Evolutionary conservation across 2,888 invertebrate species (phyloP).

Genomic region (Apodemia mormo): DNA sequence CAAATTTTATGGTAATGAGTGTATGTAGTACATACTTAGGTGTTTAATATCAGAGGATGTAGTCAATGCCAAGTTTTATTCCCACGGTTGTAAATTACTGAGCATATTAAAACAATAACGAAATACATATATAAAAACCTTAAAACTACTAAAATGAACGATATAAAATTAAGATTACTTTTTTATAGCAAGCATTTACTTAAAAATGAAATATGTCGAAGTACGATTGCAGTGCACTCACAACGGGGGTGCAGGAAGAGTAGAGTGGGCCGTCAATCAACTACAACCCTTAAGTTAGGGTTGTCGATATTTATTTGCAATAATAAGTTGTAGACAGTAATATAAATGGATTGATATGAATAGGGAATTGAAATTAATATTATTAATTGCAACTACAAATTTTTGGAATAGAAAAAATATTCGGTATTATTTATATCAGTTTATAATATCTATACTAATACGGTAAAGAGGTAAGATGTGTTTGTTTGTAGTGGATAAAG

Average conservation of each 20-base stretch:
- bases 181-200: neutral
- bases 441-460: too few relatives aligned
- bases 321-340: too few relatives aligned
- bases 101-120: neutral
- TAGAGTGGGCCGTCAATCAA: constrained; percentile 10
- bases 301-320: neutral
- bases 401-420: too few relatives aligned
- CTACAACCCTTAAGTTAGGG: constrained; percentile 4
- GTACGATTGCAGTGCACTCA: constrained; percentile 9
- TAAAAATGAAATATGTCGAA: neutral
- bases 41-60: constrained; percentile 47
- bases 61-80: constrained; percentile 60
- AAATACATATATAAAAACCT: neutral
- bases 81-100: constrained; percentile 3
- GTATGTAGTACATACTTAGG: constrained; percentile 46
- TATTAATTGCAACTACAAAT: too few relatives aligned
- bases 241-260: constrained; percentile 6
- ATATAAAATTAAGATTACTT: neutral
- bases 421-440: too few relatives aligned
- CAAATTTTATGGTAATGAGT: constrained; percentile 59
- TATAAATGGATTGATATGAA: too few relatives aligned
- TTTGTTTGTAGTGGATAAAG: too few relatives aligned
- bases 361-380: too few relatives aligned
- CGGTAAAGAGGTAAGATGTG: too few relatives aligned
- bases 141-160: neutral